phyloP scores from a whole-genome alignment of 2,113 vertebrate species.

The Lucifuga dentata region DNA sequence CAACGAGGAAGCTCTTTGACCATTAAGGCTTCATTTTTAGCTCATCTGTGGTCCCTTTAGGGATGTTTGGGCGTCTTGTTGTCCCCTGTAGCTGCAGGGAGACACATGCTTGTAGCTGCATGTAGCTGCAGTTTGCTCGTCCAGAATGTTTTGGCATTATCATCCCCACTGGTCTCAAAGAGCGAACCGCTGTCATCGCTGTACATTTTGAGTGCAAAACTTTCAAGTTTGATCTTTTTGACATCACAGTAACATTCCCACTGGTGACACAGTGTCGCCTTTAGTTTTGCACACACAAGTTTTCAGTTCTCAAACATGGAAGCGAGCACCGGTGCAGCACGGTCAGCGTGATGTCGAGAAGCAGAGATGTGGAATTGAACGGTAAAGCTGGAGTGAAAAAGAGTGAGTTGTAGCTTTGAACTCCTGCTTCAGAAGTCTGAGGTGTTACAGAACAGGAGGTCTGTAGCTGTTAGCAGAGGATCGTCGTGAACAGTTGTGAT shows the following conservation, averaged over 20 bases:
- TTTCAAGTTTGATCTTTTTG: conserved; percentile 23
- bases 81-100: conserved; percentile 59
- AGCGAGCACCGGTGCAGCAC: conserved; percentile 21
- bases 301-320: conserved; percentile 31
- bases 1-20: conserved; percentile 61
- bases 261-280: conserved; percentile 20
- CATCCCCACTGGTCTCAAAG: conserved; percentile 25
- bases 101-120: conserved; percentile 53
- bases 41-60: conserved; percentile 44
- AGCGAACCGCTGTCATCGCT: conserved; percentile 39
- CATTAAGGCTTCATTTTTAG: conserved; percentile 58
- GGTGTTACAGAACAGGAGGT: conserved; percentile 9
- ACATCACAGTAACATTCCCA: conserved; percentile 24
- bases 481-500: conserved; percentile 62
- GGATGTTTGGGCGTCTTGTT: conserved; percentile 41
- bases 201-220: conserved; percentile 61
- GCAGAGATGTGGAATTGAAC: background rate
- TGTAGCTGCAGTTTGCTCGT: conserved; percentile 53
- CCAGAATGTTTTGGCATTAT: conserved; percentile 29
- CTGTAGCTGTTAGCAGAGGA: conserved; percentile 25
- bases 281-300: conserved; percentile 17
- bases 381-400: background rate
- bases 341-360: conserved; percentile 26
- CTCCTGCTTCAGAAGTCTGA: conserved; percentile 18
- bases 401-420: background rate